Base-by-base conservation (phyloP, 2,113 vertebrate species). In the Malurus cyaneus region DNA sequence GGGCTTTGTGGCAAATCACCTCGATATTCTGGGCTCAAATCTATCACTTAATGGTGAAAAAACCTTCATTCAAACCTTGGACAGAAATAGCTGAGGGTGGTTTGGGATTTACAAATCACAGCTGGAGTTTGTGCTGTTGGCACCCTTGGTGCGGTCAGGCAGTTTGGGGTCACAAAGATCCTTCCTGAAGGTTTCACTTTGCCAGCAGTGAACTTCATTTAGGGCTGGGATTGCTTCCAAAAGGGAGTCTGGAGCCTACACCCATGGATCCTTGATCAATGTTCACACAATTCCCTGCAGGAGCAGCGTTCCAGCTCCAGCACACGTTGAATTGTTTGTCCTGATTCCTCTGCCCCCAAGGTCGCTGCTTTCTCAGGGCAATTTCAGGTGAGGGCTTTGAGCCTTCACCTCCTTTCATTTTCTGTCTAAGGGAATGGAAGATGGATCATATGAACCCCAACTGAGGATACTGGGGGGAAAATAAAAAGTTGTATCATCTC, bases 261-360 rank as follows among this genome's bases (percentile, higher is more conserved):
- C 46, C 32, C 41, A 8, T 60, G 20, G n/a, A 3, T 39, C 32
- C 47, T 25, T 80, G 73, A 24, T 82, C 31, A 18, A 7, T 12
- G 31, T 12, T 24, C 39, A 1, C 5, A 6, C 18, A 69, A 4
- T 28, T 52, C 60, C 66, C 77, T 41, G 42, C 14, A 8, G 53
- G 69, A 86, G 1, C 3, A 73, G 16, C 0, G 0, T 56, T 54
- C 9, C 11, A 42, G 69, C 60, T 54, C 5, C 4, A 2, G 9
- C 36, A 57, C 23, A 13, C 8, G 46, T 44, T 5, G 6, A 5
- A 20, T 28, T 62, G 61, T 50, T 78, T 62, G 73, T 57, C 29
- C 64, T 7, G 26, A 4, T 18, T 26, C 26, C 50, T 67, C 57
- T 54, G 65, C 24, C 5, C 69, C 31, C 5, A 0, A 24, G 66